Evolutionary conservation across 2,797 vertebrate species (phyloP), one percentile per base, ranked within the genome.

Genomic region (Enteromius fasciolatus): DNA sequence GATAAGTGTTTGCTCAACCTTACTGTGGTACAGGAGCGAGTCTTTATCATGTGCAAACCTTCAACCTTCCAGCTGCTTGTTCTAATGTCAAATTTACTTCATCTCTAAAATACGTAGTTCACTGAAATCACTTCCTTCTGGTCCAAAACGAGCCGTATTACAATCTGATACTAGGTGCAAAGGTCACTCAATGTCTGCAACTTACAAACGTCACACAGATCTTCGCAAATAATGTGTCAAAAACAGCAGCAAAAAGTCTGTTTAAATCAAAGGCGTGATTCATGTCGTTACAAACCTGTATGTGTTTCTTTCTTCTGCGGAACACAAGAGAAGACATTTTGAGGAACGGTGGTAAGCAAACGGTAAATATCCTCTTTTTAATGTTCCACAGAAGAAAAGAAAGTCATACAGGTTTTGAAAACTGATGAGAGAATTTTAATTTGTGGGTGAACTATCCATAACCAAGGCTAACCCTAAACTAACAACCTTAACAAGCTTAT

Each of bases 1-100:
- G 73, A 46, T 14, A 64, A 77, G 59, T 48, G 41, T 64, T 48
- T 50, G 44, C 28, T 33, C 76, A 78, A 33, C 61, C n/a, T 50
- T 23, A 52, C 44, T 67, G 0, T 78, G 31, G 6, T 48, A 23
- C 59, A 23, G 14, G 18, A 57, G 25, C 41, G n/a, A 59, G n/a
- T 41, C 8, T 11, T 28, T 59, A 41, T 18, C 33, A 33, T 7
- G 48, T 23, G 31, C 31, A 36, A 23, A 54, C 46, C 25, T n/a
- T 20, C 9, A 33, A 3, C 31, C 31, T 57, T 59, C 57, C 3
- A 25, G 12, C 6, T 10, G 33, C n/a, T 25, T 8, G 20, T 12
- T 10, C 8, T 41, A 17, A 41, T 25, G 23, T 14, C 73, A 23
- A 9, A 57, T 59, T 75, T 57, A 54, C 28, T 33, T 52, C 5